Conservation (phyloP, 2,113 vertebrate genomes). For the Xenopus borealis region DNA sequence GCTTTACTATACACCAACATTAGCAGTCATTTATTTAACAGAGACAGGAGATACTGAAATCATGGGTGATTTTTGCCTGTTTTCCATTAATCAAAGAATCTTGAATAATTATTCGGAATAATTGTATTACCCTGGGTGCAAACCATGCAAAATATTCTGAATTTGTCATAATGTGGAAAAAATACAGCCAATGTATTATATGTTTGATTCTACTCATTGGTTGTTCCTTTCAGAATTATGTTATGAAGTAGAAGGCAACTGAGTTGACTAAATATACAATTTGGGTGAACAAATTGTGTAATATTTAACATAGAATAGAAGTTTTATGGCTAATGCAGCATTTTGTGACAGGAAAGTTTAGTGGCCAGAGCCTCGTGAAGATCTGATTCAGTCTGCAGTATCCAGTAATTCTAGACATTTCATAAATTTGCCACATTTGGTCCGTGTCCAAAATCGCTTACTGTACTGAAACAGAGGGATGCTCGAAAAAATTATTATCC, state of each 20-base stretch:
- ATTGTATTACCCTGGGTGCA: no score
- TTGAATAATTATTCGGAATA: no score
- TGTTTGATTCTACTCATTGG: background rate
- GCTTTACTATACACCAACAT: no score
- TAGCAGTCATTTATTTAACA: no score
- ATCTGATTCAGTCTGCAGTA: conserved; percentile 7
- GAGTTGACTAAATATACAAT: background rate
- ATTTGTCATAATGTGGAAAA: no score
- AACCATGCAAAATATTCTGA: no score
- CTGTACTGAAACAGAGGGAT: conserved; percentile 43
- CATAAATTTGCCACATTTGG: conserved; percentile 18
- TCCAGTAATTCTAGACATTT: background rate
- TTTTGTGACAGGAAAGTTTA: conserved; percentile 3
- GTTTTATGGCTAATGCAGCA: conserved; percentile 49
- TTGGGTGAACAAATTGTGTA: background rate
- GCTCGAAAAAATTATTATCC: conserved; percentile 42
- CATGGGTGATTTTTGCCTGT: no score
- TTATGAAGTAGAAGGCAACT: background rate
- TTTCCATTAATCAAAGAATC: no score
- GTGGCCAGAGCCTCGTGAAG: conserved; percentile 30
- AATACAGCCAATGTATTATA: no score
- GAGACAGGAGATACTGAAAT: no score
- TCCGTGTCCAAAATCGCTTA: conserved; percentile 30
- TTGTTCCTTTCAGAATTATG: background rate
- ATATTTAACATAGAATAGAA: conserved; percentile 33